Conservation (phyloP, 1,140 invertebrate species). For the Linepithema humile region DNA sequence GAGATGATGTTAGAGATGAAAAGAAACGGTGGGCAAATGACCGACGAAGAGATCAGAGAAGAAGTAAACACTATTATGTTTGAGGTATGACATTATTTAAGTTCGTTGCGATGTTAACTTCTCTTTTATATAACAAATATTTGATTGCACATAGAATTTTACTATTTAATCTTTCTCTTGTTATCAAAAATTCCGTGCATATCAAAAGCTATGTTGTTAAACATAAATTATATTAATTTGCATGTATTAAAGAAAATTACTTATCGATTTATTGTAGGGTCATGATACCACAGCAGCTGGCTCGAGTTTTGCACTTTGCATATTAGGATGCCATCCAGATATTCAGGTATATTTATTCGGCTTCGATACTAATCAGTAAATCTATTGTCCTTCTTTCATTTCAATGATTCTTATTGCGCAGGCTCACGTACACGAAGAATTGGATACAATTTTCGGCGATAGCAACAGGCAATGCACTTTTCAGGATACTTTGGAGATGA, state of each 20-base stretch:
- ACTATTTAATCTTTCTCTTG: no score
- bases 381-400: not conserved
- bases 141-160: no score
- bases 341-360: constrained; percentile 60
- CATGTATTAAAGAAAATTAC: no score
- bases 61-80: constrained; percentile 96
- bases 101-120: constrained; percentile 41
- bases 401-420: not conserved
- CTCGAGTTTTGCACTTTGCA: constrained; percentile 91
- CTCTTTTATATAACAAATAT: not conserved
- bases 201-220: no score
- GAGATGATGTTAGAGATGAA: constrained; percentile 92
- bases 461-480: constrained; percentile 90
- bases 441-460: constrained; percentile 91
- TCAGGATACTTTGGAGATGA: constrained; percentile 92
- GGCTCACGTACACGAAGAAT: constrained; percentile 85
- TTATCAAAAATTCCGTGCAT: no score
- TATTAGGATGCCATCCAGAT: constrained; percentile 91
- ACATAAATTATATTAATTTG: no score
- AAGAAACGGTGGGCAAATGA: constrained; percentile 86
- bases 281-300: constrained; percentile 95
- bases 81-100: constrained; percentile 86
- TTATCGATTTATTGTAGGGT: constrained; percentile 85
- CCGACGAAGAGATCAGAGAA: constrained; percentile 92
- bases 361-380: no score